Evolutionary conservation across 2,888 invertebrate species (phyloP).

Genomic region (Caenorhabditis afra): DNA sequence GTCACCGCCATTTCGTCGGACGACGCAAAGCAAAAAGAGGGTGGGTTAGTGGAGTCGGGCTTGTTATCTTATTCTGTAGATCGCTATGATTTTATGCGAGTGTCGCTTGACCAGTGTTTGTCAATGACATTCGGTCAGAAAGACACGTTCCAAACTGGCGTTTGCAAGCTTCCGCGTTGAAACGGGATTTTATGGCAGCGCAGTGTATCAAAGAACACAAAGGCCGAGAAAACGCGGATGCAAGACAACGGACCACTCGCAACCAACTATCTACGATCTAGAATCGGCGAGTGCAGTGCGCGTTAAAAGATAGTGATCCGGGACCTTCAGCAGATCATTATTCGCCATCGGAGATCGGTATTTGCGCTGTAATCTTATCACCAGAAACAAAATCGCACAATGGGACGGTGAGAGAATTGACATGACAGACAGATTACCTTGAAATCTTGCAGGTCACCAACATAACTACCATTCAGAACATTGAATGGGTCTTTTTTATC

Average conservation of each 20-base stretch:
- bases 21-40: neutral
- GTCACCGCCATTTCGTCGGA: constrained; percentile 5
- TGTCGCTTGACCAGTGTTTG: constrained; percentile 50
- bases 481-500: neutral
- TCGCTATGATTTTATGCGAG: constrained; percentile 59
- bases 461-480: neutral
- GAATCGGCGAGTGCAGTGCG: too few species aligned
- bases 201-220: neutral
- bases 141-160: constrained; percentile 37
- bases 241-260: too few species aligned
- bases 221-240: neutral
- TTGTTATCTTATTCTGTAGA: constrained; percentile 54
- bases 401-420: too few species aligned
- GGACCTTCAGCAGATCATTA: neutral
- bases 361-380: too few species aligned
- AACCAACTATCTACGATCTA: too few species aligned
- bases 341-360: neutral
- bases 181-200: constrained; percentile 28
- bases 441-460: constrained; percentile 1
- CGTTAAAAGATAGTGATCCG: too few species aligned
- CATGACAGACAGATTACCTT: constrained; percentile 13
- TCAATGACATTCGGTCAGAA: constrained; percentile 30
- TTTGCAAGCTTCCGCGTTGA: constrained; percentile 44
- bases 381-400: too few species aligned
- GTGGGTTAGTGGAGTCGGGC: constrained; percentile 5